Base-by-base conservation (phyloP, 92 coral and sea anemone genomes). In the Phymanthus crucifer region DNA sequence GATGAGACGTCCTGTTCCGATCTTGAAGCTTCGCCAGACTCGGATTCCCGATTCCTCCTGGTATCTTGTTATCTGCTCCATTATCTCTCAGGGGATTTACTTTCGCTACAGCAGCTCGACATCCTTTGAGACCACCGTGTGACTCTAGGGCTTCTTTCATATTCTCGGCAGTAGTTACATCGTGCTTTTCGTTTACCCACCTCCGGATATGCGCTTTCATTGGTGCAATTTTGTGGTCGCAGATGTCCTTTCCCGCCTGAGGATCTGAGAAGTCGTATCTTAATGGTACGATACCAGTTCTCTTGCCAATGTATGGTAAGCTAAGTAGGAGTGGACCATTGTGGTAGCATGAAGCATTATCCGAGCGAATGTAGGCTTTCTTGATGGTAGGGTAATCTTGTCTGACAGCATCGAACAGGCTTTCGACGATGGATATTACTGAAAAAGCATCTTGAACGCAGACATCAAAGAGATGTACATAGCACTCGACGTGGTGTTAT, bases 341-440 rank as follows among this genome's bases (percentile, higher is more conserved):
- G 67, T 86, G 86, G 86, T 83, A 83, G 65, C 86, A 78, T 24
- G 83, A 78, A 17, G 87, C 84, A 54, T 83, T 87, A 78, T 87
- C 87, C n/a, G 87, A 87, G 71, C 82, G 65, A 10, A 87, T 56
- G 36, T 45, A 83, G 1, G 73, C 84, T 34, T 73, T 64, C 6
- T 70, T 52, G 72, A 82, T 82, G 43, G 40, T 3, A 43, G 78
- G 89, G 72, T 80, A 80, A 40, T 86, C 89, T 61, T 52, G 36
- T 17, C 75, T 80, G 24, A 86, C 66, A 78, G 82, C 69, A 13
- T 66, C 32, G 61, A 80, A 70, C 17, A 86, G 89, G 80, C 80
- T 80, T 70, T 80, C 82, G 10, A 80, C 36, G 24, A 86, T 80
- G 5, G 85, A 86, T 46, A 85, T 82, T 24, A 74, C 78, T 3